Conservation (phyloP, 2,113 vertebrate genomes). For the Hemiprocne comata region DNA sequence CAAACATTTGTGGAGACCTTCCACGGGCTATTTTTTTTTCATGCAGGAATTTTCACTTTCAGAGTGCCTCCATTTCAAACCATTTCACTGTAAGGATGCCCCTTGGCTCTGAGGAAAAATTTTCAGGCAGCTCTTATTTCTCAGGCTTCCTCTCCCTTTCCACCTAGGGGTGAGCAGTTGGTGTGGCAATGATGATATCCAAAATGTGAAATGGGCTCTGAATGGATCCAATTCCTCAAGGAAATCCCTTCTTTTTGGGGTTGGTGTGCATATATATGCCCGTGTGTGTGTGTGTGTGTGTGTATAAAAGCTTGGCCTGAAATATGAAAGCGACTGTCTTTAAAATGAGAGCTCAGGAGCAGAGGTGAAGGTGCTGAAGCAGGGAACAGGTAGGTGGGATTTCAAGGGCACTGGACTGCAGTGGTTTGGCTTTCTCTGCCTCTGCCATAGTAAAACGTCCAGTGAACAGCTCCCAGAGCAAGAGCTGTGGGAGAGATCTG, state of each 20-base stretch:
- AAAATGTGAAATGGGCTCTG: neutral
- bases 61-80: neutral
- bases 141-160: neutral
- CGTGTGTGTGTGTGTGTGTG: too few species aligned
- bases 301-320: neutral
- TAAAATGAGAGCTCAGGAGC: neutral
- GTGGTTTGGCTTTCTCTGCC: neutral
- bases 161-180: neutral
- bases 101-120: neutral
- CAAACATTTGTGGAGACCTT: neutral
- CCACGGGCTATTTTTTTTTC: neutral
- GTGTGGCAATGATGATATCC: neutral
- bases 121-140: neutral
- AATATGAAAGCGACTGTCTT: neutral
- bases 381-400: neutral
- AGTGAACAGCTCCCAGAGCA: neutral
- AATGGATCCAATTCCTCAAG: neutral
- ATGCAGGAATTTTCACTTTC: neutral
- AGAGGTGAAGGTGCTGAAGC: neutral
- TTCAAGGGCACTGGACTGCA: neutral
- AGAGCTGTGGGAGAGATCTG: fast-evolving
- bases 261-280: neutral
- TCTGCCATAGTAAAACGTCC: neutral
- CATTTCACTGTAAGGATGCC: fast-evolving
- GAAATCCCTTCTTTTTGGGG: neutral